Percentiles rank a stretch among this genome's conserved stretches.
Evolutionary conservation across 2,797 vertebrate species (phyloP).

Genomic region (Fratercula arctica): DNA sequence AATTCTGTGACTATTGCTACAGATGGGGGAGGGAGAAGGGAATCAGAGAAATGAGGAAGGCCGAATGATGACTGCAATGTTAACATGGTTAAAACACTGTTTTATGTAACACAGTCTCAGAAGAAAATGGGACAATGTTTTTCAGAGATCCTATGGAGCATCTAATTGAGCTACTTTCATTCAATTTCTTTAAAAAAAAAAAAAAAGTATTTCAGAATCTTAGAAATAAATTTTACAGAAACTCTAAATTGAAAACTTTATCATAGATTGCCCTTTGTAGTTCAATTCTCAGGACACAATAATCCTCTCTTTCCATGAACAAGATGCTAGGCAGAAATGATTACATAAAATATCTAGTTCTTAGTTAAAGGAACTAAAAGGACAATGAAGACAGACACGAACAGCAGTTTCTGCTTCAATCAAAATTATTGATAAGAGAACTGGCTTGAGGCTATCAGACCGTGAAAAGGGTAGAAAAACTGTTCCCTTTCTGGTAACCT

Average conservation of each 20-base stretch:
- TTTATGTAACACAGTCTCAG: neutral
- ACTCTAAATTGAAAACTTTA: constrained; percentile 19
- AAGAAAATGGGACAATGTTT: neutral
- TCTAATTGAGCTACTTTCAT: neutral
- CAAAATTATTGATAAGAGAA: neutral
- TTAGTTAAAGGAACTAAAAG: neutral
- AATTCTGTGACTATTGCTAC: neutral
- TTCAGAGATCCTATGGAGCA: neutral
- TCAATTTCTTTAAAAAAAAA: neutral
- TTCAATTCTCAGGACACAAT: neutral
- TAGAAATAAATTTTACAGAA: neutral
- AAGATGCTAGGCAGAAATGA: neutral
- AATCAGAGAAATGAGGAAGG: neutral
- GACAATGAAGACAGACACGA: neutral
- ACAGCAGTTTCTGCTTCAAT: neutral
- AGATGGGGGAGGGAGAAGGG: neutral
- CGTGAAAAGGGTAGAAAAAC: neutral
- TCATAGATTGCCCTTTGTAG: neutral
- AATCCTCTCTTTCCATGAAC: neutral
- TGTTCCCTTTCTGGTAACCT: neutral
- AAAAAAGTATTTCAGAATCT: neutral
- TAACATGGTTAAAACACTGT: neutral
- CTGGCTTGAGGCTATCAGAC: neutral
- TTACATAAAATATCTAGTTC: neutral
- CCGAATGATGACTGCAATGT: neutral